Percentiles rank a stretch among this genome's conserved stretches.
Evolutionary conservation across 2,888 invertebrate species (phyloP).

Genomic region (Tetragonula carbonaria): DNA sequence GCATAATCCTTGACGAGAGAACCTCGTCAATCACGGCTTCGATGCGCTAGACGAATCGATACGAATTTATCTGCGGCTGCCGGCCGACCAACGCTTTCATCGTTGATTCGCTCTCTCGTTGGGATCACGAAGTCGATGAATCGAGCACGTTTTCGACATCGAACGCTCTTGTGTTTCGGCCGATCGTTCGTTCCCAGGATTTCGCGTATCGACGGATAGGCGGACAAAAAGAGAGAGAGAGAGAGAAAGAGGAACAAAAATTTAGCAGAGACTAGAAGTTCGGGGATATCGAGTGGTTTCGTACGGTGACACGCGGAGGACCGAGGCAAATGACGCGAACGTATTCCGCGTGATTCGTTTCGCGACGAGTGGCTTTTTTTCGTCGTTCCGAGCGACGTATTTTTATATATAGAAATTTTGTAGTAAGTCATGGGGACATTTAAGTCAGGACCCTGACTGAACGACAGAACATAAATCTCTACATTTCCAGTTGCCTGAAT

Average conservation of each 20-base stretch:
- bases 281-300: not conserved
- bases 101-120: constrained; percentile 43
- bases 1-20: constrained; percentile 71
- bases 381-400: not conserved
- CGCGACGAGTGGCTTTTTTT: not conserved
- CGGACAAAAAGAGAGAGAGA: not conserved
- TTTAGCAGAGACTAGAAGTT: not conserved
- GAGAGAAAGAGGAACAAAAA: not conserved
- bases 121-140: constrained; percentile 60
- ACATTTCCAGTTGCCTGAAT: no score
- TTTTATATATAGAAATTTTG: no score
- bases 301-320: not conserved
- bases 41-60: constrained; percentile 49
- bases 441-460: no score
- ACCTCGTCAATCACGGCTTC: constrained; percentile 69
- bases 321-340: not conserved
- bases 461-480: no score
- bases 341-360: not conserved
- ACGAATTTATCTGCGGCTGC: constrained; percentile 64
- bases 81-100: constrained; percentile 40
- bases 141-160: constrained; percentile 60
- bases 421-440: no score
- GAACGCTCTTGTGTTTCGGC: constrained; percentile 47
- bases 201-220: constrained; percentile 4
- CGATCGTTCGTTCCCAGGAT: constrained; percentile 55